These are phyloP conservation scores for Origma solitaria DNA, from an alignment of 2,113 vertebrate species.

Conservation along the genomic window DNA sequence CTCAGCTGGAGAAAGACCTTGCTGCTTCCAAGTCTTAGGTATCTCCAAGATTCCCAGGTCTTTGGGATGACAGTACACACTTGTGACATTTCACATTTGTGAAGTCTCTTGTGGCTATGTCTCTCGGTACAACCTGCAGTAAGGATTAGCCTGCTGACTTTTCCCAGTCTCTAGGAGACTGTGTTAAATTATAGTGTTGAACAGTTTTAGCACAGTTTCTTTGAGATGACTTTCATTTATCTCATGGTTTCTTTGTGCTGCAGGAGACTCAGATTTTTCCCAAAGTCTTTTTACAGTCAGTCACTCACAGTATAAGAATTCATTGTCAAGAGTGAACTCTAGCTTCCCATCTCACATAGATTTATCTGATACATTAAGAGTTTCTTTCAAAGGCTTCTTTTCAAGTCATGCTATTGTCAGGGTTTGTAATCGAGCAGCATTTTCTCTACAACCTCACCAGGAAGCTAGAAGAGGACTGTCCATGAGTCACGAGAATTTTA, in stretches of 20 bases:
- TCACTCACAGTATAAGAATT: not conserved
- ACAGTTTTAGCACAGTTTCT: not conserved
- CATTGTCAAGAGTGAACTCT: not conserved
- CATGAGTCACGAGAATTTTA: not conserved
- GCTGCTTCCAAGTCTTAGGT: not conserved
- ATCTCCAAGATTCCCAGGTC: not conserved
- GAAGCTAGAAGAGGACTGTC: not conserved
- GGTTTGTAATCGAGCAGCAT: not conserved
- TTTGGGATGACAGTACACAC: not conserved
- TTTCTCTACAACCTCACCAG: not conserved
- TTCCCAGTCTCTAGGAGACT: not conserved
- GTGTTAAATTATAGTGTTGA: not conserved
- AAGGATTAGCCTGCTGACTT: not conserved
- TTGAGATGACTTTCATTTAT: not conserved
- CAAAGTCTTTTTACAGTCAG: not conserved
- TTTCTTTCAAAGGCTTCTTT: not conserved
- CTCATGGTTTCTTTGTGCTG: not conserved
- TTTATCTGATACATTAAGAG: not conserved
- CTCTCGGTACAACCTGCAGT: not conserved
- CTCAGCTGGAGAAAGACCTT: not conserved
- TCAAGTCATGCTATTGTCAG: not conserved
- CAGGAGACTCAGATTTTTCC: not conserved
- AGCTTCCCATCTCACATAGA: not conserved
- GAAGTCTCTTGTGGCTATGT: not conserved
- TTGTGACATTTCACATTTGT: not conserved